Evolutionary conservation across 2,888 invertebrate genomes (phyloP).

Genomic region (Toxonevra muliebris): DNA sequence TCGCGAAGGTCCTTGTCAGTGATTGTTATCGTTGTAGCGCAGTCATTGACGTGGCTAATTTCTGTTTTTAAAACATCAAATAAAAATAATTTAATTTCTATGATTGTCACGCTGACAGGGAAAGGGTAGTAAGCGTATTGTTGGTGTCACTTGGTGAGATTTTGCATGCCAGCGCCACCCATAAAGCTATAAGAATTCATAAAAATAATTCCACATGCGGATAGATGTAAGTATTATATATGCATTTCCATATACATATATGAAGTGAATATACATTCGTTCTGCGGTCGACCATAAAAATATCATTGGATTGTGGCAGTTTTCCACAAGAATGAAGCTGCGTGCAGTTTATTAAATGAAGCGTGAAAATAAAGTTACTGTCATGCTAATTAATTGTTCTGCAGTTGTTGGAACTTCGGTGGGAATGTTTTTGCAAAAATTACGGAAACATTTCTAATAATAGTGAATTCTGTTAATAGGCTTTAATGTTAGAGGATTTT

Average conservation of each 20-base stretch:
- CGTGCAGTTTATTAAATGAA: slow-evolving; percentile 38
- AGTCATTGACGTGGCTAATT: slow-evolving; percentile 63
- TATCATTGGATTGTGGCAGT: not conserved
- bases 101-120: slow-evolving; percentile 50
- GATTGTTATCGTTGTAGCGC: slow-evolving; percentile 33
- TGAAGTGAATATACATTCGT: too few relatives aligned
- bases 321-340: slow-evolving; percentile 5
- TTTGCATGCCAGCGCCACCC: slow-evolving; percentile 16
- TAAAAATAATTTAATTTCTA: slow-evolving; percentile 64
- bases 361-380: slow-evolving; percentile 40
- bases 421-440: not conserved
- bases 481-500: not conserved
- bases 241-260: too few relatives aligned
- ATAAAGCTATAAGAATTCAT: too few relatives aligned
- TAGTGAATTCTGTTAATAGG: not conserved
- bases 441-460: not conserved
- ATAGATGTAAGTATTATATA: too few relatives aligned
- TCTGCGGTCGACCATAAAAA: slow-evolving; percentile 10
- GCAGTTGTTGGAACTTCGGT: slow-evolving; percentile 8
- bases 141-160: not conserved
- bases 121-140: slow-evolving; percentile 25
- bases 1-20: slow-evolving; percentile 6
- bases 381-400: slow-evolving; percentile 38
- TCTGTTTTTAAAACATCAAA: slow-evolving; percentile 56
- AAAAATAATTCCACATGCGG: too few relatives aligned